Percentiles rank a stretch among this genome's conserved stretches.
Evolutionary conservation across 1,140 invertebrate genomes (phyloP).

Genomic region (Brachionus asplanchnoidis): DNA sequence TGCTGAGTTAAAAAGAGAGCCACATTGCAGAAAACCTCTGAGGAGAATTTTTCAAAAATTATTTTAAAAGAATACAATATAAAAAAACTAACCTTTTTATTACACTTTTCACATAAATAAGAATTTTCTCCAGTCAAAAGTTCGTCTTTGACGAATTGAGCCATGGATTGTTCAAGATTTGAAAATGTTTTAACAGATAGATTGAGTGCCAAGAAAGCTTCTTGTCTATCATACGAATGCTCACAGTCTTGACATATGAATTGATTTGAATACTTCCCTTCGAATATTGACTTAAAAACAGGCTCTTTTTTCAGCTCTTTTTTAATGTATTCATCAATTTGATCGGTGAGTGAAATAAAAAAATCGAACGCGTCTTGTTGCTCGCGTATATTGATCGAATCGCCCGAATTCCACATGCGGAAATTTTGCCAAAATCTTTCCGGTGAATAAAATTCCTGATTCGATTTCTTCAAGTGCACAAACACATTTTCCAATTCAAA

Average conservation of each 20-base stretch:
- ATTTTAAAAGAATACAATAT: background rate
- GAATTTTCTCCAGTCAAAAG: slow-evolving; percentile 94
- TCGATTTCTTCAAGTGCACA: slow-evolving; percentile 88
- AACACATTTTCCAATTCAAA: slow-evolving; percentile 97
- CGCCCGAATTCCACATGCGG: slow-evolving; percentile 62
- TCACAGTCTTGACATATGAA: slow-evolving; percentile 97
- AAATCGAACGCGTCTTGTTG: slow-evolving; percentile 99
- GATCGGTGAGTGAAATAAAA: slow-evolving; percentile 96
- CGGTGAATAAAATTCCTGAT: slow-evolving; percentile 94
- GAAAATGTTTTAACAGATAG: slow-evolving; percentile 90
- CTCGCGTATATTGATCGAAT: slow-evolving; percentile 91
- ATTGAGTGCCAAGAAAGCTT: slow-evolving; percentile 94
- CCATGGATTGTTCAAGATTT: slow-evolving; percentile 89
- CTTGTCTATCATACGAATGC: slow-evolving; percentile 89
- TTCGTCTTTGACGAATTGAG: slow-evolving; percentile 97
- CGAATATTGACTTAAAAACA: slow-evolving; percentile 77
- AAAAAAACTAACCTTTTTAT: slow-evolving; percentile 75
- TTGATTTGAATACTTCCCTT: slow-evolving; percentile 94
- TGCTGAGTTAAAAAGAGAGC: background rate
- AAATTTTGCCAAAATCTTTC: slow-evolving; percentile 95
- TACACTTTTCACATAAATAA: slow-evolving; percentile 97
- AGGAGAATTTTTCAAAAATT: background rate
- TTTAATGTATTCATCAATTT: slow-evolving; percentile 81
- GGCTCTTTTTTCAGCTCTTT: background rate
- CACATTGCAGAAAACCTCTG: no score